These are phyloP conservation scores for Cartodere bifasciata DNA, from an alignment of 2,888 invertebrate genomes.

Conservation along the genomic window DNA sequence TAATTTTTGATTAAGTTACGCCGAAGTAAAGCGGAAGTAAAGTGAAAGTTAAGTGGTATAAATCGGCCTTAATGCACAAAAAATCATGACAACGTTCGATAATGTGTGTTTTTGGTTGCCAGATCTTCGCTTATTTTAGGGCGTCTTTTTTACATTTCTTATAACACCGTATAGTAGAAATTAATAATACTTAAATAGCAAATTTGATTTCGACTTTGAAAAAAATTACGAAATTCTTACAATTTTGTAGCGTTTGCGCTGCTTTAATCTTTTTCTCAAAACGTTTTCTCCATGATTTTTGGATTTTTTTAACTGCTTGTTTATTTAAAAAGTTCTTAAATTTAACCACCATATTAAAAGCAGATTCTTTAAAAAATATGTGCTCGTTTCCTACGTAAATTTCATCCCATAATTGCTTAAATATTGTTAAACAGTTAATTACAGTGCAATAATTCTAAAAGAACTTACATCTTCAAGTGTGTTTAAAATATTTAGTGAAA, in stretches of 20 bases:
- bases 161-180: no score
- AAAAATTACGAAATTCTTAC: slow-evolving; percentile 3
- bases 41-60: no score
- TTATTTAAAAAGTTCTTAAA: slow-evolving; percentile 4
- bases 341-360: slow-evolving; percentile 6
- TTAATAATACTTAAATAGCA: no score
- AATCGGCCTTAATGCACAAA: no score
- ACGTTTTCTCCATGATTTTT: slow-evolving; percentile 6
- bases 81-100: no score
- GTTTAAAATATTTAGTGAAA: not conserved
- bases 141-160: no score
- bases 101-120: no score
- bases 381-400: slow-evolving; percentile 10
- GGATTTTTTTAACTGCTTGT: slow-evolving; percentile 7
- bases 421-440: not conserved
- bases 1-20: no score
- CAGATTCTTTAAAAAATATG: slow-evolving; percentile 9
- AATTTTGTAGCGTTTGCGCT: slow-evolving; percentile 7
- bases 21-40: no score
- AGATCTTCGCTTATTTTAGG: no score
- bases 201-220: not conserved
- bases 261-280: slow-evolving; percentile 3
- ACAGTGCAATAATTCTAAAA: not conserved
- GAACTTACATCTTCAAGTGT: not conserved
- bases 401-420: slow-evolving; percentile 6